phyloP scores from a whole-genome alignment of 1,140 invertebrate genomes.

The Ylistrum balloti region DNA sequence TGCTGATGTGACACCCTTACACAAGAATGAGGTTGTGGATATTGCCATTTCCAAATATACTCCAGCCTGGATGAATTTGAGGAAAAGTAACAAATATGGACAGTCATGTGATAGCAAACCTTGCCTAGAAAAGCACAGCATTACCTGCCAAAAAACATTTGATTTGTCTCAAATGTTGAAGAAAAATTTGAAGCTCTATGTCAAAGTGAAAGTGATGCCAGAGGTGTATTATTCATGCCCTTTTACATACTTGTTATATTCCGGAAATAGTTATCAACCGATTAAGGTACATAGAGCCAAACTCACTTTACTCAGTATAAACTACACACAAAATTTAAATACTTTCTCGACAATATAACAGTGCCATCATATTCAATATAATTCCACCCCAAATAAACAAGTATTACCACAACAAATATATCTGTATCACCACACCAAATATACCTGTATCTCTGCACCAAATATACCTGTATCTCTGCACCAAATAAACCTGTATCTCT shows the following conservation, averaged over 20 bases:
- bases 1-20: neutral
- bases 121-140: neutral
- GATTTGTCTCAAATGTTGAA: neutral
- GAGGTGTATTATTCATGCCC: neutral
- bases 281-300: neutral
- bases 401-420: too few relatives aligned
- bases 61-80: neutral
- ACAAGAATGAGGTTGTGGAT: neutral
- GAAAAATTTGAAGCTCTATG: neutral
- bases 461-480: too few relatives aligned
- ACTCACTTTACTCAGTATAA: neutral
- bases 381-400: too few relatives aligned
- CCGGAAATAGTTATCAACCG: neutral
- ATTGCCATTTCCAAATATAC: neutral
- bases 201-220: neutral
- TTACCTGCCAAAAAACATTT: neutral
- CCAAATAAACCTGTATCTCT: too few relatives aligned
- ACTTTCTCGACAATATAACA: too few relatives aligned
- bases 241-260: neutral
- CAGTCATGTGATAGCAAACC: neutral
- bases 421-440: too few relatives aligned
- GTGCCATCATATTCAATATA: too few relatives aligned
- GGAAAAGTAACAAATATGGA: neutral
- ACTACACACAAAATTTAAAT: neutral
- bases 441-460: too few relatives aligned